A percentile compares a stretch with the other conserved stretches of the same genome.
Evolutionary conservation across 2,113 vertebrate species (phyloP).

Genomic region (Chionodraco myersi): DNA sequence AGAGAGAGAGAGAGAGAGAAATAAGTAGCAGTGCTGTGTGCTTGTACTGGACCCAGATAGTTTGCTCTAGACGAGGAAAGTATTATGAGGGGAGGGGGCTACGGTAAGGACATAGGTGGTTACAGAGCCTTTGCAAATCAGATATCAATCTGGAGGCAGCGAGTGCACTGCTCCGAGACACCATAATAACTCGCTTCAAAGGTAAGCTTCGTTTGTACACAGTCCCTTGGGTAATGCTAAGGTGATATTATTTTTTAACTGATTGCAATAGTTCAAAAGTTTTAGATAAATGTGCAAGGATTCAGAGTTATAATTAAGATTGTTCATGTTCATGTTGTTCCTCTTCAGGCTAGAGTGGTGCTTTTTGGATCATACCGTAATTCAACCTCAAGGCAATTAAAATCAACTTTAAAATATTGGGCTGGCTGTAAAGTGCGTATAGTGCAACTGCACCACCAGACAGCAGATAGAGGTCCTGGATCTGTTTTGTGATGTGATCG

Average conservation of each 20-base stretch:
- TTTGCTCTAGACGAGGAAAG: conserved; percentile 22
- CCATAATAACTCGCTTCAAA: not conserved
- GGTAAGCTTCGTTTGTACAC: conserved; percentile 27
- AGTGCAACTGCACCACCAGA: not conserved
- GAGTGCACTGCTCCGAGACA: not conserved
- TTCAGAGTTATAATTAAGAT: conserved; percentile 5
- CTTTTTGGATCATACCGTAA: not conserved
- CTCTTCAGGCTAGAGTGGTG: not conserved
- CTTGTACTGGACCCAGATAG: conserved; percentile 11
- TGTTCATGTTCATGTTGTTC: not conserved
- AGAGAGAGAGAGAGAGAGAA: not conserved
- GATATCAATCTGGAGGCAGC: conserved; percentile 20
- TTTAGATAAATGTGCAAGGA: not conserved
- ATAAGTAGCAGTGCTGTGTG: conserved; percentile 3
- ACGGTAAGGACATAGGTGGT: conserved; percentile 18
- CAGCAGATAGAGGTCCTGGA: not conserved
- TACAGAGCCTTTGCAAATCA: conserved; percentile 22
- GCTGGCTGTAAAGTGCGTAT: not conserved
- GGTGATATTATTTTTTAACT: not conserved
- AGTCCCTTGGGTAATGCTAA: not conserved
- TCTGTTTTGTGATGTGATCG: conserved; percentile 56
- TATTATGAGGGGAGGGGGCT: conserved; percentile 42
- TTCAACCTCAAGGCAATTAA: not conserved
- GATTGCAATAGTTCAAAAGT: not conserved
- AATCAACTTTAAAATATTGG: not conserved